These are phyloP conservation scores for Pempheris klunzingeri DNA, from an alignment of 2,797 vertebrate species.

Conservation along the genomic window DNA sequence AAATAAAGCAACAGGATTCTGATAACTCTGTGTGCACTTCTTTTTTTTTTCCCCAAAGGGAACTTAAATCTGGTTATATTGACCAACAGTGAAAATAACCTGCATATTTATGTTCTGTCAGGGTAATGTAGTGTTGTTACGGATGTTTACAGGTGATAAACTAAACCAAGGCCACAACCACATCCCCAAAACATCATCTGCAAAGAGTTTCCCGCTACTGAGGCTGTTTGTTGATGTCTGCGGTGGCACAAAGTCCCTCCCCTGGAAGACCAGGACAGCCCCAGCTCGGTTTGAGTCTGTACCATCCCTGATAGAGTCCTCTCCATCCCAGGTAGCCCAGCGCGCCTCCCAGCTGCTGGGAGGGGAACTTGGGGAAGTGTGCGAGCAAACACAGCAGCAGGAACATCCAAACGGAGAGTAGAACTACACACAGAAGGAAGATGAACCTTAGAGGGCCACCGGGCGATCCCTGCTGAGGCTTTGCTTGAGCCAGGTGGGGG, in stretches of 20 bases:
- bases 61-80: not conserved
- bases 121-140: not conserved
- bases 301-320: slow-evolving; percentile 89
- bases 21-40: not conserved
- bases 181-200: not conserved
- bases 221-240: not conserved
- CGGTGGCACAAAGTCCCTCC: slow-evolving; percentile 71
- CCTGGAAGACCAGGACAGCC: slow-evolving; percentile 85
- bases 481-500: slow-evolving; percentile 71
- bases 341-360: slow-evolving; percentile 88
- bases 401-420: slow-evolving; percentile 87
- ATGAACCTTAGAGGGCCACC: slow-evolving; percentile 81
- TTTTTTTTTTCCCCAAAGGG: slow-evolving; percentile 17
- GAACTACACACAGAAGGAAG: slow-evolving; percentile 86
- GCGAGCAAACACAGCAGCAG: slow-evolving; percentile 87
- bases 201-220: slow-evolving; percentile 1
- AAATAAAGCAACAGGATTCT: slow-evolving; percentile 79
- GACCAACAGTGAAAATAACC: not conserved
- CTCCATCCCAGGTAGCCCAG: slow-evolving; percentile 86
- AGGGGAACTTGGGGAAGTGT: slow-evolving; percentile 87
- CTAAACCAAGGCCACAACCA: not conserved
- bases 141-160: not conserved
- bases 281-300: slow-evolving; percentile 72
- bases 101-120: not conserved
- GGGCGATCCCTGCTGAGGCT: slow-evolving; percentile 55